Base-by-base conservation (phyloP, 1,140 invertebrate genomes). In the Hyposmocoma kahamanoa region DNA sequence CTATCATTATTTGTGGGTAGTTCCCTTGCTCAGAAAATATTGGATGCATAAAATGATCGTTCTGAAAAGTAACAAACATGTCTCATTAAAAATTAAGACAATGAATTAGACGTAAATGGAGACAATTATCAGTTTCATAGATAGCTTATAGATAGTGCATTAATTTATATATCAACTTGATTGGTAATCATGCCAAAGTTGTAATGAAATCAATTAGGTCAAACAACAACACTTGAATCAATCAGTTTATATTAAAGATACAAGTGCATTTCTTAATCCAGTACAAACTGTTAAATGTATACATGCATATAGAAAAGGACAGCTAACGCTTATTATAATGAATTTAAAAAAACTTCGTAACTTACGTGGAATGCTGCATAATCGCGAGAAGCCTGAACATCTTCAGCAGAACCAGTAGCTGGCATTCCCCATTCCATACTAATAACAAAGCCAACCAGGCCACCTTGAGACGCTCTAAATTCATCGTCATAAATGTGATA, bases 401-500 rank as follows among this genome's bases (percentile, higher is more conserved):
- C 61, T 1, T 39, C 6, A 11, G 61, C 50, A 42, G 68, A 71
- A 24, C 65, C 55, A 0, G 56, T 51, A 36, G 64, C 36, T 0
- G 77, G 72, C 21, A 70, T 72, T 21, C 59, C 72, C 74, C 79
- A 88, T 10, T 65, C 59, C 17, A 60, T 57, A 51, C 72, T 72
- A 3, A 87, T 36, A 5, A 67, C 63, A 4, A 89, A 80, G 22
- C 86, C 87, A 36, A 87, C 53, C 45, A 72, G 60, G 13, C 84
- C 84, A 64, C 32, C 22, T 54, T 63, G 56, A 19, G 34, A 10
- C 3, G 13, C 34, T 24, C 86, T 84, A 60, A 90, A 92, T 39
- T 89, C 71, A 2, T 83, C 59, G 38, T 91, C 73, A 56, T 92
- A 92, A 38, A 92, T 74, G 42, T 84, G 79, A 39, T 87, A 89